Base-by-base conservation (phyloP, 1,140 invertebrate genomes). In the Hirudo medicinalis region DNA sequence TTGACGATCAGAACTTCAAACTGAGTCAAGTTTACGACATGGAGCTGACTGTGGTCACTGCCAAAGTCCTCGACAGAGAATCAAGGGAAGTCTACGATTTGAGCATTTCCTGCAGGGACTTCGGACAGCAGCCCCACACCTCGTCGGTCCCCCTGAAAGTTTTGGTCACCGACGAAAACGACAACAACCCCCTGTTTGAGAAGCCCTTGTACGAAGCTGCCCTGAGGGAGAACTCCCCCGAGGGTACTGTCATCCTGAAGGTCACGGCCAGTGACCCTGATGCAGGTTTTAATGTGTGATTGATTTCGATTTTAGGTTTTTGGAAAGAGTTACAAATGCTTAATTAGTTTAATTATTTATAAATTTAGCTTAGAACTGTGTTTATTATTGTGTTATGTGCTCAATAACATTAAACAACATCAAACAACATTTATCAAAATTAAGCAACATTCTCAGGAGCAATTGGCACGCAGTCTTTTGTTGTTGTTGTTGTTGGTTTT, bases 161-260 rank as follows among this genome's bases (percentile, higher is more conserved):
- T 20, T 2, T 27, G 22, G 91, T 98, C 0, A 94, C 94, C 80
- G 76, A 82, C 11, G 80, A 83, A 11, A 74, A 74, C 70, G 70
- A 74, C 70, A 43, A 71, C 53, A 13, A 19, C 25, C 73, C 73
- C 8, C 11, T 27, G 11, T 74, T 74, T 29, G 32, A 20, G 17
- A 54, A 27, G n/a, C 29, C 25, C 22, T 4, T 43, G 17, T 94
- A 94, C 78, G 85, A 86, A 36, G 87, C 87, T 0, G 84, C 83
- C 0, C 83, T 94, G 0, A 79, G 84, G 2, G 92, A 94, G 81
- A 96, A 97, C 80, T 55, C 76, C 29, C 40, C 54, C 19, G 19
- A 55, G n/a, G 36, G 54, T 11, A 43, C 49, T 15, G 22, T 43
- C 32, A 32, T 74, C 29, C 17, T 54, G 20, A 54, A 40, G 5